A percentile compares a stretch with the other conserved stretches of the same genome.
phyloP scores from a whole-genome alignment of 2,888 invertebrate genomes.

The Mesodorylaimus sp. region DNA sequence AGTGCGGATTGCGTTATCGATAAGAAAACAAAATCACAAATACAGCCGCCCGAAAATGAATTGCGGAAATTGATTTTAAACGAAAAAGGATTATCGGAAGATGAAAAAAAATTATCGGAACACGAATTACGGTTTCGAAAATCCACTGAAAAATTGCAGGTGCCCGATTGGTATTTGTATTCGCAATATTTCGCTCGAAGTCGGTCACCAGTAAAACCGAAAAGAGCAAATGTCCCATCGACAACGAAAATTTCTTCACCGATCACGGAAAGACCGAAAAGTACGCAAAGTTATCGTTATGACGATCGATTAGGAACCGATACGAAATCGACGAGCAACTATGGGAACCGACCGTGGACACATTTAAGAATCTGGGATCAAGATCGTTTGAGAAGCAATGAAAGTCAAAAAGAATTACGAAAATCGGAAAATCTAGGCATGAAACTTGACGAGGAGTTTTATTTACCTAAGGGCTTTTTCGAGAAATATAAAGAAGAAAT shows the following conservation, averaged over 20 bases:
- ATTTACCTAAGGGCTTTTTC: constrained; percentile 16
- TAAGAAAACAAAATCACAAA: constrained; percentile 14
- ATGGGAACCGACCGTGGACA: not conserved
- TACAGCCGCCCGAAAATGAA: constrained; percentile 26
- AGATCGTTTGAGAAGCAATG: no score
- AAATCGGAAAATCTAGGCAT: not conserved
- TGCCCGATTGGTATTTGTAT: constrained; percentile 22
- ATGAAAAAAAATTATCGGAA: constrained; percentile 16
- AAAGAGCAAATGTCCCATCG: no score
- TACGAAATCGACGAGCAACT: not conserved
- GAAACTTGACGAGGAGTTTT: not conserved
- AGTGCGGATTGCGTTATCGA: constrained; percentile 28
- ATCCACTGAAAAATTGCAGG: constrained; percentile 22
- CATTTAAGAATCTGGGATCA: not conserved
- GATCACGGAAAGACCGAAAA: not conserved
- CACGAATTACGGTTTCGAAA: constrained; percentile 26
- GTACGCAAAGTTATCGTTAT: not conserved
- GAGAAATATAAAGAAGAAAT: constrained; percentile 26
- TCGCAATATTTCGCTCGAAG: not conserved
- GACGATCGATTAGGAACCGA: not conserved
- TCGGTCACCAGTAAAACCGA: not conserved
- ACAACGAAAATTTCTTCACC: no score
- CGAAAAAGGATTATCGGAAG: constrained; percentile 13
- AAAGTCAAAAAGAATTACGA: not conserved
- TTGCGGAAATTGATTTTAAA: constrained; percentile 23